phyloP scores from a whole-genome alignment of 2,797 vertebrate species.

The Epinephelus coioides region DNA sequence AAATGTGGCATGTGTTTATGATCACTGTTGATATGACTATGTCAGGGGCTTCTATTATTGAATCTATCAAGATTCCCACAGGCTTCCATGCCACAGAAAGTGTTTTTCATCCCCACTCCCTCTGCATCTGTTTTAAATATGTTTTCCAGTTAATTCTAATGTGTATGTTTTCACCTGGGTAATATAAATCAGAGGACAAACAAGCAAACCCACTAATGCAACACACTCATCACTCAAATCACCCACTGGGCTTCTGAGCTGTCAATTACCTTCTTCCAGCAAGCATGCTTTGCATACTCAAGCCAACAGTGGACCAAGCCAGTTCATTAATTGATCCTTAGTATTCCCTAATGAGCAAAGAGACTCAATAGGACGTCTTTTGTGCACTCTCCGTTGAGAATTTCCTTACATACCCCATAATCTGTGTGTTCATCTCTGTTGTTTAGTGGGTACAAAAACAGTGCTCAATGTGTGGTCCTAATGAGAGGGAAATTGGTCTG shows the following conservation, averaged over 20 bases:
- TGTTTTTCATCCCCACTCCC: neutral
- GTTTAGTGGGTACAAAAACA: constrained; percentile 24
- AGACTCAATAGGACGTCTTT: constrained; percentile 69
- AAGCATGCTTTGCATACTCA: constrained; percentile 57
- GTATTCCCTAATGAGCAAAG: constrained; percentile 58
- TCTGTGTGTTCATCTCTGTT: constrained; percentile 48
- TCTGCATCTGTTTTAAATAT: constrained; percentile 19
- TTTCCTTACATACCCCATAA: constrained; percentile 49
- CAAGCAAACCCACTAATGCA: constrained; percentile 46
- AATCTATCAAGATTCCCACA: constrained; percentile 21
- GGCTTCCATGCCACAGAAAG: constrained; percentile 19
- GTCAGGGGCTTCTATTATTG: neutral
- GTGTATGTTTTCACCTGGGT: constrained; percentile 21
- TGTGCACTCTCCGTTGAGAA: constrained; percentile 37
- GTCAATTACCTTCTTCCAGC: constrained; percentile 65
- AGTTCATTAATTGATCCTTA: constrained; percentile 84
- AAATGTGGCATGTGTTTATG: neutral
- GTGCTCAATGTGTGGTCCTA: constrained; percentile 55
- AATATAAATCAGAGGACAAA: constrained; percentile 49
- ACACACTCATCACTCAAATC: constrained; percentile 64
- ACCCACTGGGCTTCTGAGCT: constrained; percentile 59
- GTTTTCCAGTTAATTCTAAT: constrained; percentile 25
- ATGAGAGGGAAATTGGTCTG: constrained; percentile 63
- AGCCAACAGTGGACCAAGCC: constrained; percentile 49
- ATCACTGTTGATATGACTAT: constrained; percentile 2